Percentiles rank a stretch among this genome's conserved stretches.
Conservation (phyloP, 2,888 invertebrate genomes). For the Allophyes oxyacanthae region DNA sequence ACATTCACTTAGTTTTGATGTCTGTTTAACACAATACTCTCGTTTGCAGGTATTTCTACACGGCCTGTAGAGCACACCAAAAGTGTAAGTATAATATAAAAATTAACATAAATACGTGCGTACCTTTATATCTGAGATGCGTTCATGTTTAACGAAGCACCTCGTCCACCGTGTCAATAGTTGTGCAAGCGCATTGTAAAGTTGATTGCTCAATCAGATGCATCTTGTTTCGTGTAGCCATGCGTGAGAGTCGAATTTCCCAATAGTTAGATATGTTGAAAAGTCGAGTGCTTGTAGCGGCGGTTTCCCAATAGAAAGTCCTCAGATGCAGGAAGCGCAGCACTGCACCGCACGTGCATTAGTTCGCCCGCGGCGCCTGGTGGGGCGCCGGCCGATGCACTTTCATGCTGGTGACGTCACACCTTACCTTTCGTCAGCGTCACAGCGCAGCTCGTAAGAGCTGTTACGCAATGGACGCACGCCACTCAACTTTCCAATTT, state of each 20-base stretch:
- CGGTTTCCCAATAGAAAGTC: constrained; percentile 88
- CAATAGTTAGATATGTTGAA: constrained; percentile 74
- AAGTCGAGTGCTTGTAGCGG: constrained; percentile 69
- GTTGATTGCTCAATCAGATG: constrained; percentile 83
- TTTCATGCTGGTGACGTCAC: constrained; percentile 87
- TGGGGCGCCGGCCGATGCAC: constrained; percentile 87
- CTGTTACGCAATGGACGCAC: constrained; percentile 86
- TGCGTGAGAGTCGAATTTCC: constrained; percentile 84
- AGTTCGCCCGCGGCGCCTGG: constrained; percentile 60
- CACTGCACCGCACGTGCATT: constrained; percentile 70
- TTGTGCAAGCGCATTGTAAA: constrained; percentile 81
- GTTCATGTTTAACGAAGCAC: constrained; percentile 55
- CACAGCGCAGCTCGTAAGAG: constrained; percentile 85
- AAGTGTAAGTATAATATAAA: constrained; percentile 74
- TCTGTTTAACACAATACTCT: constrained; percentile 4
- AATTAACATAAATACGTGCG: background rate
- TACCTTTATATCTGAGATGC: constrained; percentile 38
- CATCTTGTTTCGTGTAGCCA: constrained; percentile 79
- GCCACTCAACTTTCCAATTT: constrained; percentile 89
- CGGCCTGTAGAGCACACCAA: constrained; percentile 63
- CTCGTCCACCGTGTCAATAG: constrained; percentile 61
- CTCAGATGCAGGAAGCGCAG: constrained; percentile 83
- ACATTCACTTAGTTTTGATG: background rate
- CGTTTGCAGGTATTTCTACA: constrained; percentile 69
- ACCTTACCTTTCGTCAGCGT: constrained; percentile 86